Conservation (phyloP, 2,888 invertebrate species). For the Cordilura impudica region DNA sequence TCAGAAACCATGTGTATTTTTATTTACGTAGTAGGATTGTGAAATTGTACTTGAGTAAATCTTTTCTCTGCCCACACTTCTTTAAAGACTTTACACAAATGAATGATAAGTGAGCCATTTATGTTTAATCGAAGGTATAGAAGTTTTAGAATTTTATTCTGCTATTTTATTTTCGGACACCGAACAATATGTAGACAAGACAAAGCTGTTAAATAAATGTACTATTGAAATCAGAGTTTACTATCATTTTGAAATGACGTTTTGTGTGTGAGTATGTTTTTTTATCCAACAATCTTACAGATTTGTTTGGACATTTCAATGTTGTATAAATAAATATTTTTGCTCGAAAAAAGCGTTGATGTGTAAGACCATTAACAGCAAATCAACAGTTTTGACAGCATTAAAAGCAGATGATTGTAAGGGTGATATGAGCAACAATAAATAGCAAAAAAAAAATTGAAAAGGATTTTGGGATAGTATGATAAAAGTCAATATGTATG, state of each 20-base stretch:
- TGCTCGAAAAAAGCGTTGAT: constrained; percentile 42
- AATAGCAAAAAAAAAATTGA: constrained; percentile 23
- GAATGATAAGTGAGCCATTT: constrained; percentile 36
- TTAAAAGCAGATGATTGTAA: background rate
- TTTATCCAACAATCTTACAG: constrained; percentile 41
- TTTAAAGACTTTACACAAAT: constrained; percentile 20
- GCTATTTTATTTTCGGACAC: background rate
- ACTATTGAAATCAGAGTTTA: constrained; percentile 33
- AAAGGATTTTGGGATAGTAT: constrained; percentile 1
- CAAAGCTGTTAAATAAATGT: constrained; percentile 4
- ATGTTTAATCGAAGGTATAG: constrained; percentile 33
- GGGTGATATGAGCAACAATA: background rate
- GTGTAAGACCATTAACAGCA: constrained; percentile 50
- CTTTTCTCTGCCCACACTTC: background rate
- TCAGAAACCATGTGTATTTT: background rate
- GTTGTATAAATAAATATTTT: constrained; percentile 21
- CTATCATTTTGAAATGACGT: constrained; percentile 31
- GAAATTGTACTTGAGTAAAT: background rate
- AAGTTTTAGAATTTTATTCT: background rate
- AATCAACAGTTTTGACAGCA: constrained; percentile 57
- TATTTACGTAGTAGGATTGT: background rate
- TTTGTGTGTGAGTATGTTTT: background rate
- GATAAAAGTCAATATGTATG: constrained; percentile 32
- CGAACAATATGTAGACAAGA: background rate
- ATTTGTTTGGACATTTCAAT: constrained; percentile 35